Base-by-base conservation (phyloP, 2,888 invertebrate genomes). In the Leucoptera coffeella region DNA sequence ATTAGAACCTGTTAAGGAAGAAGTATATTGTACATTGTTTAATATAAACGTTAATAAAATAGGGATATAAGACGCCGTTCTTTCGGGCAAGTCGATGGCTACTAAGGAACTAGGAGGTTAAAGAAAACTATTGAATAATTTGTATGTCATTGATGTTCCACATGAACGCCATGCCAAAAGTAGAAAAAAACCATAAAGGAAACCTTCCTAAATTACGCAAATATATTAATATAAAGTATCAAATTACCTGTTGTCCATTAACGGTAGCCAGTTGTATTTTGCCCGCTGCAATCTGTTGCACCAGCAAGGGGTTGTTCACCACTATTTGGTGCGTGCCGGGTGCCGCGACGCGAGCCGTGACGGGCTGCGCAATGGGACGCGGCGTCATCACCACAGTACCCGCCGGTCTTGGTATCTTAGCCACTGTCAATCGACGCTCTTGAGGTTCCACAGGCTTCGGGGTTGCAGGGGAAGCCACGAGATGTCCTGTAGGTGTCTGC, bases 181-280 rank as follows among this genome's bases (percentile, higher is more conserved):
- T n/a, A n/a, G n/a, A n/a, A n/a, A n/a, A n/a, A n/a, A n/a, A n/a
- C n/a, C n/a, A n/a, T n/a, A n/a, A n/a, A n/a, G n/a, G n/a, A n/a
- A n/a, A n/a, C n/a, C n/a, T n/a, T n/a, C n/a, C n/a, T n/a, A n/a
- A n/a, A n/a, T n/a, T n/a, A n/a, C n/a, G n/a, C n/a, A n/a, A n/a
- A n/a, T n/a, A n/a, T n/a, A n/a, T n/a, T n/a, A n/a, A n/a, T n/a
- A n/a, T n/a, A n/a, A n/a, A n/a, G n/a, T n/a, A n/a, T n/a, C n/a
- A n/a, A n/a, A 8, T 19, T 17, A 25, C 25, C 53, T 89, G 89
- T 44, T 89, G 89, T 0, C 89, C 89, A 47, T 85, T 85, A 14
- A 90, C 82, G 1, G 85, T 86, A 0, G 88, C 86, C 29, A 90
- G 72, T 48, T 88, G 87, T 6, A 88, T 78, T 51, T 88, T 89